Evolutionary conservation across 1,140 invertebrate species (phyloP).

Genomic region (Drosophila prosaltans): DNA sequence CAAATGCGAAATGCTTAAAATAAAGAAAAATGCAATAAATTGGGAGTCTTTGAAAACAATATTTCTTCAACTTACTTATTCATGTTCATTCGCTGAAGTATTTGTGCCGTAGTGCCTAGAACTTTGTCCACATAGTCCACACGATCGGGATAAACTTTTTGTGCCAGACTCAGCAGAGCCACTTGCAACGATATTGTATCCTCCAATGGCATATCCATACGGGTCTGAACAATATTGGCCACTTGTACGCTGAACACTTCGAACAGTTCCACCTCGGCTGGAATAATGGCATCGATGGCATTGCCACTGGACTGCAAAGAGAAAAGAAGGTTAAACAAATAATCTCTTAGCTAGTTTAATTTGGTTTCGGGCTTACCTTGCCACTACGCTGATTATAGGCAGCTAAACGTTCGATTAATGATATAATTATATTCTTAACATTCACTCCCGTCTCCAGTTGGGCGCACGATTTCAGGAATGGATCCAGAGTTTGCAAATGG

Average conservation of each 20-base stretch:
- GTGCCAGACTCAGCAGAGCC: conserved; percentile 96
- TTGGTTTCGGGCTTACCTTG: conserved; percentile 70
- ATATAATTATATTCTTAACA: conserved; percentile 99
- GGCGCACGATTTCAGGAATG: conserved; percentile 98
- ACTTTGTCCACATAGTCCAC: conserved; percentile 98
- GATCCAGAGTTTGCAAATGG: conserved; percentile 96
- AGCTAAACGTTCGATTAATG: conserved; percentile 96
- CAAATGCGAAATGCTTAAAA: conserved; percentile 72
- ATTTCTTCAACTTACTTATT: conserved; percentile 86
- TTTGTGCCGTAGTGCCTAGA: conserved; percentile 93
- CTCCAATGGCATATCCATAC: conserved; percentile 96
- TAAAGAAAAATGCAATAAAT: too few relatives aligned
- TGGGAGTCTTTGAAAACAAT: not conserved
- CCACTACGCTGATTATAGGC: conserved; percentile 91
- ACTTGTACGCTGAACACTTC: conserved; percentile 99
- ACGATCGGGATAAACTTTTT: conserved; percentile 97
- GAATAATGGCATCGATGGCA: conserved; percentile 89
- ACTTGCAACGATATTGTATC: conserved; percentile 98
- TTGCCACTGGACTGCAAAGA: conserved; percentile 85
- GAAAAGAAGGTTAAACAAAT: not conserved
- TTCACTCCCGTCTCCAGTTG: conserved; percentile 97
- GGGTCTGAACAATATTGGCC: conserved; percentile 95
- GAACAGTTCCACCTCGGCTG: conserved; percentile 96
- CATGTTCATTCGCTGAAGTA: conserved; percentile 91
- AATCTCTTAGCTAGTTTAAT: not conserved